Conservation (phyloP, 2,888 invertebrate species). For the Atrina japonica region DNA sequence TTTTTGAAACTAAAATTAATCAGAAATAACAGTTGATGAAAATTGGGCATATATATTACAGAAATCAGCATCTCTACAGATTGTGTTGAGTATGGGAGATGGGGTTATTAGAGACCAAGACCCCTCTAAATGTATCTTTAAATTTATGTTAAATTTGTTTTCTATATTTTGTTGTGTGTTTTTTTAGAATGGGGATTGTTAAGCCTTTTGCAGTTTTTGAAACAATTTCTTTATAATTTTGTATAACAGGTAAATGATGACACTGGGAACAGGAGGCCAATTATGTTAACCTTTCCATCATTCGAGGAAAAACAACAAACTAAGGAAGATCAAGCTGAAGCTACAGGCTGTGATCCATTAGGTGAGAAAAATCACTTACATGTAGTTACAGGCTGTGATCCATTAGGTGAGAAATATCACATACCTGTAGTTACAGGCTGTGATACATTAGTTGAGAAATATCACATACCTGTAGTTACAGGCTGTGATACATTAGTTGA, state of each 20-base stretch:
- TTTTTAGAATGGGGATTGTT: too few species aligned
- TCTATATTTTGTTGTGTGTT: too few species aligned
- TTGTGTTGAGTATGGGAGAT: too few species aligned
- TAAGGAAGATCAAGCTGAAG: slow-evolving; percentile 58
- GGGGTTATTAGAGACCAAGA: too few species aligned
- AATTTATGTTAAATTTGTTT: too few species aligned
- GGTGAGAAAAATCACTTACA: neutral
- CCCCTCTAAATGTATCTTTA: too few species aligned
- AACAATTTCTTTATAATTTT: too few species aligned
- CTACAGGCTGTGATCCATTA: slow-evolving; percentile 18
- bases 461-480: slow-evolving; percentile 44
- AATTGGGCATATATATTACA: too few species aligned
- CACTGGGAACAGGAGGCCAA: slow-evolving; percentile 90
- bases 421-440: slow-evolving; percentile 38
- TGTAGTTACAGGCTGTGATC: slow-evolving; percentile 37
- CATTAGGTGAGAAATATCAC: neutral
- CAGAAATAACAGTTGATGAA: too few species aligned
- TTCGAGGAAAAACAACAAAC: slow-evolving; percentile 68
- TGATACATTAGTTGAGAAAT: neutral
- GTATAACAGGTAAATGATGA: slow-evolving; percentile 90
- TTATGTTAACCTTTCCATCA: slow-evolving; percentile 84
- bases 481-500: neutral
- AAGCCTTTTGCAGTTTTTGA: too few species aligned
- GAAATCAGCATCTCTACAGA: too few species aligned
- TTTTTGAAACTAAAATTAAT: too few species aligned